A percentile compares a stretch with the other conserved stretches of the same genome.
phyloP scores from a whole-genome alignment of 2,797 vertebrate genomes.

The Falco cherrug region DNA sequence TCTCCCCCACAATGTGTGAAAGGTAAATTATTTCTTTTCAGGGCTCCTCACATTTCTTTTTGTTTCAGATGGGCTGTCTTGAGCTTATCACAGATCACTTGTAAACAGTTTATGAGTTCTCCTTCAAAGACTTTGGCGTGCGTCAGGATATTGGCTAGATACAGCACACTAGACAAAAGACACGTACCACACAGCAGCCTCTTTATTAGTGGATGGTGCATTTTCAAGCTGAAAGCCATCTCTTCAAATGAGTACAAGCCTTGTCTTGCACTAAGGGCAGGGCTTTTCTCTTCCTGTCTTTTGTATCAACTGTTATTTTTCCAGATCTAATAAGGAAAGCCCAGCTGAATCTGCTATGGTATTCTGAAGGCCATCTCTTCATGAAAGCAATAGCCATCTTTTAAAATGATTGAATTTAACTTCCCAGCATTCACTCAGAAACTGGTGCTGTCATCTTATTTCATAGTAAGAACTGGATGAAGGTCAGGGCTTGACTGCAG shows the following conservation, averaged over 20 bases:
- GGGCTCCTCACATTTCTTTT: neutral
- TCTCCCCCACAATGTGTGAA: neutral
- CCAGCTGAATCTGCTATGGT: neutral
- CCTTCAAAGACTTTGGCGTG: neutral
- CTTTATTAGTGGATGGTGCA: neutral
- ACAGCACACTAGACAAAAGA: neutral
- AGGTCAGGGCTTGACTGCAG: neutral
- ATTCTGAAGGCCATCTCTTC: neutral
- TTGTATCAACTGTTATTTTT: neutral
- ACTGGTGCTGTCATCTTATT: neutral
- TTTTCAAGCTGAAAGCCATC: conserved; percentile 7
- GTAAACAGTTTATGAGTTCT: neutral
- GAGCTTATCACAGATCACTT: neutral
- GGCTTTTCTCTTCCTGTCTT: neutral
- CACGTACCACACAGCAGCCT: neutral
- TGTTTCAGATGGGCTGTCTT: neutral
- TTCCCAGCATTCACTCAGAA: neutral
- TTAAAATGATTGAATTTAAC: neutral
- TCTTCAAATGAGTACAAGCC: neutral
- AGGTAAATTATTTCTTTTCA: neutral
- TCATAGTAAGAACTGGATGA: neutral
- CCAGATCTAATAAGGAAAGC: neutral
- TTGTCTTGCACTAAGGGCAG: neutral
- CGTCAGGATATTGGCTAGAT: neutral
- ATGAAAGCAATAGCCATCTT: neutral